Conservation (phyloP, 1,140 invertebrate species). For the Hestina assimilis region DNA sequence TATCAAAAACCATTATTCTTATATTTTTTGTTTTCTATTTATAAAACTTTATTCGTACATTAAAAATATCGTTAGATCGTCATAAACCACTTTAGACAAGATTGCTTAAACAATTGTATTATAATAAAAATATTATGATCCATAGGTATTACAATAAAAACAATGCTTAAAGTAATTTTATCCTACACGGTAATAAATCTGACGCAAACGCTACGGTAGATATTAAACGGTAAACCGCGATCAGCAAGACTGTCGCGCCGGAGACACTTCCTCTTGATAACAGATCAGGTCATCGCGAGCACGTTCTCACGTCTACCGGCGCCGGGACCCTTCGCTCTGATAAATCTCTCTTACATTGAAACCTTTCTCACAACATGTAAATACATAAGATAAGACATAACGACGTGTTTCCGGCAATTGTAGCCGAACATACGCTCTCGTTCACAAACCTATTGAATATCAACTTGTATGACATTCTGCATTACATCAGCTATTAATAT, state of each 20-base stretch:
- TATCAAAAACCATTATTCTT: background rate
- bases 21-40: no score
- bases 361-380: constrained; percentile 12
- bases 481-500: constrained; percentile 38
- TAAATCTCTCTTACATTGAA: constrained; percentile 13
- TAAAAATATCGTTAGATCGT: no score
- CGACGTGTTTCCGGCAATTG: constrained; percentile 28
- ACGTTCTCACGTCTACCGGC: constrained; percentile 47
- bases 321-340: constrained; percentile 9
- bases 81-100: no score
- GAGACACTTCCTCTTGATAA: constrained; percentile 68
- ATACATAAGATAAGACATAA: constrained; percentile 18
- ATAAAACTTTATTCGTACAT: no score
- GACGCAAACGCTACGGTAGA: constrained; percentile 44
- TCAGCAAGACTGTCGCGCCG: constrained; percentile 51
- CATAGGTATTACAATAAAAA: no score
- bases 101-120: no score
- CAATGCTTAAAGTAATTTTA: no score
- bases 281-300: constrained; percentile 43
- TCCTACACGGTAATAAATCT: constrained; percentile 8
- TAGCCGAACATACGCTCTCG: background rate
- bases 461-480: background rate
- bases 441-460: background rate
- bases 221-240: constrained; percentile 39
- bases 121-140: no score